Percentiles rank a stretch among this genome's conserved stretches.
Conservation (phyloP, 2,113 vertebrate species). For the Mus musculus region GRCm39 chr1:119878501-119879000, state of each 20-base stretch:
- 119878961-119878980: neutral
- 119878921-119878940: neutral
- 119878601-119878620: fast-evolving
- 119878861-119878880: slow-evolving; percentile 88
- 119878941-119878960: neutral
- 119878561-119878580: neutral
- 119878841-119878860: slow-evolving; percentile 89
- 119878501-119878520: neutral
- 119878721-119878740: neutral
- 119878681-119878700: neutral
- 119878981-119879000: neutral
- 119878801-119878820: slow-evolving; percentile 87
- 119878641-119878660: no score
- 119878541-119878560: neutral
- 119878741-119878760: neutral
- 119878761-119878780: slow-evolving; percentile 83
- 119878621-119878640: fast-evolving
- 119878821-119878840: slow-evolving; percentile 83
- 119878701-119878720: neutral
- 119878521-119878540: neutral
- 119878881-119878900: slow-evolving; percentile 30
- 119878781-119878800: slow-evolving; percentile 84
- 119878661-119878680: no score
- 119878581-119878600: fast-evolving
- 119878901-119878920: neutral